Base-by-base conservation (phyloP, 30 jellyfish, hydroid and myxozoan genomes). In the Morbakka virulenta region DNA sequence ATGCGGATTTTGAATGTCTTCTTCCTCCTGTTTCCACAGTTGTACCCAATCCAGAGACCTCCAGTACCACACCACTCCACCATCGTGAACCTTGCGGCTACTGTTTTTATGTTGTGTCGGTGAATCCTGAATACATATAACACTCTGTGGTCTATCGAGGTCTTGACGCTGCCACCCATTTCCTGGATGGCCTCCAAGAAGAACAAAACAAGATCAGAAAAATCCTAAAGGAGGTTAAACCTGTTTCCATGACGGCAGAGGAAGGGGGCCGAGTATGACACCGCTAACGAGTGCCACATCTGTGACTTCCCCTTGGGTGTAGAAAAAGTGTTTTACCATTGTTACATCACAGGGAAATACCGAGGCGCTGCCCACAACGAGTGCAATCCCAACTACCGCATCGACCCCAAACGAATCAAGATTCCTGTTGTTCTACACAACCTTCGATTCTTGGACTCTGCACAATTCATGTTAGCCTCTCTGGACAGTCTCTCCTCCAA, bases 391-490 rank as follows among this genome's bases (percentile, higher is more conserved):
- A 63, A 81, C 52, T 76, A 47, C 53, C n/a, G 72, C 35, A 21
- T 81, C 23, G 35, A 72, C 25, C 68, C 83, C 1, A 51, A 83
- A 64, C 48, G 62, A 28, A 25, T 71, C 29, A 86, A 86, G 62
- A 69, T 86, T 25, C 88, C 96, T 1, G 81, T 61, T 33, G 50
- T 86, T 2, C 52, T 86, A 24, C 96, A 86, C 34, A 86, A 86
- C 61, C 76, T 86, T 13, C 27, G 69, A 52, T 76, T 76, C 22
- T 77, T 68, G 17, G 93, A 81, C 52, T 24, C 64, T 26, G 28
- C 68, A 31, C 85, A 66, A 41, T 66, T 79, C 27, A 65, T 79
- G 85, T 61, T 64, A 21, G 41, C 85, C 22, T 31, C 72, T 30
- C 50, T 79, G 77, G 91, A 49, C 28, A 79, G 25, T 28, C 76